Conservation (phyloP, 2,113 vertebrate species). For the Procapra przewalskii region DNA sequence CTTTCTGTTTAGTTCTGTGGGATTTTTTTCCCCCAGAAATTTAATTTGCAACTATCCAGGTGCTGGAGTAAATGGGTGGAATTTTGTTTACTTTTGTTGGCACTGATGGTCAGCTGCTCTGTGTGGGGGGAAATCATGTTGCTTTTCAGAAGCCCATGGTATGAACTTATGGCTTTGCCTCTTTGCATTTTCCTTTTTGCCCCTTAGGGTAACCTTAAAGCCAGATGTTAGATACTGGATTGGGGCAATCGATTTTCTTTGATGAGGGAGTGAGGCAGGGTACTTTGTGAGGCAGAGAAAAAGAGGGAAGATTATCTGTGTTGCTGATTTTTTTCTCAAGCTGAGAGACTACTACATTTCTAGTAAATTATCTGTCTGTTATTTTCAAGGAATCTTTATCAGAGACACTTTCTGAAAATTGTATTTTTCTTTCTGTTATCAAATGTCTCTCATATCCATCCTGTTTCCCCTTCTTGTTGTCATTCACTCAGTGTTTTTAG, state of each 20-base stretch:
- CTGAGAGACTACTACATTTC: neutral
- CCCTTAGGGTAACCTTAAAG: neutral
- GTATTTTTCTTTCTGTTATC: neutral
- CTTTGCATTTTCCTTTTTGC: neutral
- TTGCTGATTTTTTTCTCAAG: neutral
- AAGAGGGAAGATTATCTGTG: neutral
- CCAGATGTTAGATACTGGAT: neutral
- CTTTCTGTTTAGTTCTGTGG: neutral
- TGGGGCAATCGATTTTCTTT: neutral
- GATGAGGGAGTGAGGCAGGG: neutral
- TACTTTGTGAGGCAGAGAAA: neutral
- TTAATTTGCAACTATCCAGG: neutral
- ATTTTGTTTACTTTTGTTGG: neutral
- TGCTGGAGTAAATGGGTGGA: neutral
- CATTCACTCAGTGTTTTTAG: neutral
- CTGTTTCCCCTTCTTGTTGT: neutral
- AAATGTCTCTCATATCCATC: fast-evolving
- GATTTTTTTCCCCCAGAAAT: neutral
- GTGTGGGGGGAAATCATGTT: neutral
- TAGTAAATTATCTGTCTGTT: neutral
- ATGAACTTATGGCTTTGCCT: neutral
- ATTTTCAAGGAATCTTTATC: neutral
- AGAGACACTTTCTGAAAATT: neutral
- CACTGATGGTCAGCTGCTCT: neutral
- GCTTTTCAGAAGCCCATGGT: neutral